These are phyloP conservation scores for Euphysa ruthae DNA, from an alignment of 30 jellyfish, hydroid and myxozoan genomes.

Conservation along the genomic window DNA sequence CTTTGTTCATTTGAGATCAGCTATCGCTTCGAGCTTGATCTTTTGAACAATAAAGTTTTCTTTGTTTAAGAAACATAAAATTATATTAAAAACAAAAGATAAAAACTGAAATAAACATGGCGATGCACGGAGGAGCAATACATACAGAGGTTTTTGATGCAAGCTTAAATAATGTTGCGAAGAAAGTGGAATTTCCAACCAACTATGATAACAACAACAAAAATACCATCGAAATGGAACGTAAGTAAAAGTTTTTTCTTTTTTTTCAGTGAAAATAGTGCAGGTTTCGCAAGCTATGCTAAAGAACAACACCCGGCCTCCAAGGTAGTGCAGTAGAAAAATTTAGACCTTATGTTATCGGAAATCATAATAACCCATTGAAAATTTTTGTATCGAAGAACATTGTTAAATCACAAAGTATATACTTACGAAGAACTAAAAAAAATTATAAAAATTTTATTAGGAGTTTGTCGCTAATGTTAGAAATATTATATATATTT, in stretches of 20 bases:
- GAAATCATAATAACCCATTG: too few species aligned
- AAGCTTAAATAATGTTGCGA: neutral
- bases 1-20: slow-evolving; percentile 25
- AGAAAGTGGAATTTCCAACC: neutral
- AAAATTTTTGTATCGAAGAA: too few species aligned
- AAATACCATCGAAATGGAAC: slow-evolving; percentile 17
- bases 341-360: too few species aligned
- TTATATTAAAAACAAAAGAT: neutral
- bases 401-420: too few species aligned
- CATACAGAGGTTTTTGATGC: slow-evolving; percentile 30
- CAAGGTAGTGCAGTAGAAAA: too few species aligned
- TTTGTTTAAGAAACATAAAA: neutral
- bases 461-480: too few species aligned
- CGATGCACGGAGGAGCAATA: slow-evolving; percentile 13
- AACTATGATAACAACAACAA: slow-evolving; percentile 4
- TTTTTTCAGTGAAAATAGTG: too few species aligned
- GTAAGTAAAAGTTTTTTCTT: slow-evolving; percentile 3
- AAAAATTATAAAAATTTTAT: too few species aligned
- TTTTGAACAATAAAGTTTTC: slow-evolving; percentile 2
- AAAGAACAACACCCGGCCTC: too few species aligned
- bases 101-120: neutral
- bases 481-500: too few species aligned
- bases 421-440: too few species aligned
- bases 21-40: slow-evolving; percentile 6
- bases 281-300: too few species aligned